These are phyloP conservation scores for Branchipolynoe longqiensis DNA, from an alignment of 2,888 invertebrate species.

Conservation along the genomic window DNA sequence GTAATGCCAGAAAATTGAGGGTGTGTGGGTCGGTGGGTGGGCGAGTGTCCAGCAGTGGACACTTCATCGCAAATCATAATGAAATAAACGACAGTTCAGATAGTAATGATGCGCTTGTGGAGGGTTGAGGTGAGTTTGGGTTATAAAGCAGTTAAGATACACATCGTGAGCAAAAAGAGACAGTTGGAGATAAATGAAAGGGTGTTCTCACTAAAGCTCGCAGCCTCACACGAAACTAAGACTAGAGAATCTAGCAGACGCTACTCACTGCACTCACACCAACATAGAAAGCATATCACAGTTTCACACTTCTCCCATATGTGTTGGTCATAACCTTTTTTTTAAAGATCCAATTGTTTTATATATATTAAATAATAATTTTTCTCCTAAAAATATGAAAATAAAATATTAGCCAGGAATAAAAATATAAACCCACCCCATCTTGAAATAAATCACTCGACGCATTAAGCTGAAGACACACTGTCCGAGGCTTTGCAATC, in stretches of 20 bases:
- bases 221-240: neutral
- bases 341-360: neutral
- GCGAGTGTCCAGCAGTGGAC: too few species aligned
- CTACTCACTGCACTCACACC: too few species aligned
- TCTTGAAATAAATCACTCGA: too few species aligned
- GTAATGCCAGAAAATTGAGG: slow-evolving; percentile 20
- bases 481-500: too few species aligned
- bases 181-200: neutral
- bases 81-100: too few species aligned
- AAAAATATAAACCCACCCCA: neutral
- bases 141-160: neutral
- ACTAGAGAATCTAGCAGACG: neutral
- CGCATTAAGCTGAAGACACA: too few species aligned
- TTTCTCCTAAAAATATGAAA: neutral
- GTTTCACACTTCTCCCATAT: neutral
- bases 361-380: too few species aligned
- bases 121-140: neutral
- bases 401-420: neutral
- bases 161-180: neutral
- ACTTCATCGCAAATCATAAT: neutral
- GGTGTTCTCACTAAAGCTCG: neutral
- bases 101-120: neutral
- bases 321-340: too few species aligned
- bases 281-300: neutral
- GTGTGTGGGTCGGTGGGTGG: neutral